Conservation (phyloP, 1,140 invertebrate species). For the Belonocnema kinseyi region DNA sequence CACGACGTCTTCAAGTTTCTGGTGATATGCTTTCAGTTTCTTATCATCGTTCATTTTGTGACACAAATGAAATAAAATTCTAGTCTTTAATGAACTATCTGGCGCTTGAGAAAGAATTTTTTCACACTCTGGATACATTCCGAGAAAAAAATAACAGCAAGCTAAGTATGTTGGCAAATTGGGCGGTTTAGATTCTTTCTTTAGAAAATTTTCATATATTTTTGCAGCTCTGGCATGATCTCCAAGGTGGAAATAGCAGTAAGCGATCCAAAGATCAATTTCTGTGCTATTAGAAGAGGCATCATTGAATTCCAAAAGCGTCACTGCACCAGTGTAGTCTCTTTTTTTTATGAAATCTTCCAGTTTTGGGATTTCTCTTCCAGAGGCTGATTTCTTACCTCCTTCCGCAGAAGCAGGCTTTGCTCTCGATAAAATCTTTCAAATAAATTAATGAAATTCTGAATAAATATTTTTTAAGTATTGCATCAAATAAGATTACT, state of each 20-base stretch:
- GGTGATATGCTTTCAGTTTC: constrained; percentile 87
- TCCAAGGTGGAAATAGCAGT: constrained; percentile 95
- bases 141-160: constrained; percentile 97
- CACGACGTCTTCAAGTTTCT: constrained; percentile 89
- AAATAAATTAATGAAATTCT: neutral
- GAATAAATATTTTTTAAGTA: neutral
- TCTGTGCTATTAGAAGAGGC: constrained; percentile 78
- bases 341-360: constrained; percentile 92
- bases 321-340: constrained; percentile 96
- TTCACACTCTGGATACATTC: constrained; percentile 86
- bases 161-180: constrained; percentile 88
- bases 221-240: constrained; percentile 93
- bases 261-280: constrained; percentile 92
- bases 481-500: no score
- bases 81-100: constrained; percentile 82
- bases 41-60: constrained; percentile 95
- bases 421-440: constrained; percentile 82
- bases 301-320: constrained; percentile 88
- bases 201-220: constrained; percentile 79
- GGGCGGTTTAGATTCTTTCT: constrained; percentile 69
- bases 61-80: constrained; percentile 93
- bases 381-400: constrained; percentile 65
- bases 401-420: constrained; percentile 79
- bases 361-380: constrained; percentile 83
- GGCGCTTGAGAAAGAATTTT: constrained; percentile 79